Percentiles rank a stretch among this genome's conserved stretches.
These are phyloP conservation scores for Seriola quinqueradiata DNA, from an alignment of 2,113 vertebrate species.

Conservation along the genomic window DNA sequence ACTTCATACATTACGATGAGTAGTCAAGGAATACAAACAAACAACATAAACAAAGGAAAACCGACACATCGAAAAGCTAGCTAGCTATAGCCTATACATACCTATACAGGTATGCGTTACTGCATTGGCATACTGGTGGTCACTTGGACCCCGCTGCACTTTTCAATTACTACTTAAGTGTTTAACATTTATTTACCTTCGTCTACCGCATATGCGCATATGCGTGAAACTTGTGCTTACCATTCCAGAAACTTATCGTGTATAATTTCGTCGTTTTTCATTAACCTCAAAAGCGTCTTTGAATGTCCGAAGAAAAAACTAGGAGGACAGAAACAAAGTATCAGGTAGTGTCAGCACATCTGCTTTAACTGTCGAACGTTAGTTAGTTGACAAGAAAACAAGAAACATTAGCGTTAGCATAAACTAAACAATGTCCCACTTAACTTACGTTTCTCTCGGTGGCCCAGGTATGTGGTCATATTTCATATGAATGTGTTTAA, in stretches of 20 bases:
- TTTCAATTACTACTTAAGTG: too few species aligned
- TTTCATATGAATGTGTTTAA: constrained; percentile 55
- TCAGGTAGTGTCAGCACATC: fast-evolving
- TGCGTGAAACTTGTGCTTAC: constrained; percentile 39
- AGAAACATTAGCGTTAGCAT: not conserved
- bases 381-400: not conserved
- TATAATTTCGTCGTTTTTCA: not conserved
- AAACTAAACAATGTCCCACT: not conserved
- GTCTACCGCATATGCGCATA: too few species aligned
- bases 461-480: constrained; percentile 72
- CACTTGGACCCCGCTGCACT: too few species aligned
- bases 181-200: too few species aligned
- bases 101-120: too few species aligned
- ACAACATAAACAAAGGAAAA: too few species aligned
- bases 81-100: too few species aligned
- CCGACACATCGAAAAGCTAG: too few species aligned
- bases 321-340: not conserved
- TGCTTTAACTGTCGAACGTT: not conserved
- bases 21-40: too few species aligned
- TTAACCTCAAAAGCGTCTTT: fast-evolving
- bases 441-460: constrained; percentile 53
- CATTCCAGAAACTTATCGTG: constrained; percentile 73
- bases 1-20: too few species aligned
- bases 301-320: constrained; percentile 79
- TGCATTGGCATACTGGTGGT: too few species aligned